A percentile compares a stretch with the other conserved stretches of the same genome.
Evolutionary conservation across 2,888 invertebrate species (phyloP).

Genomic region (Synergus itoensis): DNA sequence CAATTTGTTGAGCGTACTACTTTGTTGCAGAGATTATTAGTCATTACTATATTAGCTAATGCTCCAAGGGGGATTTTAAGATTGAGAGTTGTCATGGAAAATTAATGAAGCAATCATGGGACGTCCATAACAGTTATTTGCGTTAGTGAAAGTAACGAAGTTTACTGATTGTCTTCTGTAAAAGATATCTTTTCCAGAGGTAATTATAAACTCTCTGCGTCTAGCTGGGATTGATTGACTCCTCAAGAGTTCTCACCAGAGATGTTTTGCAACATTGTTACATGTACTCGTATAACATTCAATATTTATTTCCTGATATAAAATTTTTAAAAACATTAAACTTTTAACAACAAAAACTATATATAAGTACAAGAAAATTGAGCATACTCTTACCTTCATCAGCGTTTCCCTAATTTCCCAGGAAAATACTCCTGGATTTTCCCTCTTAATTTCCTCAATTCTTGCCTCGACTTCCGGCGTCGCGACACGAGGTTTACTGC

Average conservation of each 20-base stretch:
- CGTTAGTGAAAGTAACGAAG: conserved; percentile 30
- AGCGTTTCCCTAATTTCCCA: conserved; percentile 87
- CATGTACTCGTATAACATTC: background rate
- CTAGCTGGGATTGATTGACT: conserved; percentile 32
- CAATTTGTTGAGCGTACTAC: background rate
- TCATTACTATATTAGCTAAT: conserved; percentile 5
- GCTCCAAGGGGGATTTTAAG: background rate
- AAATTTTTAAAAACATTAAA: no score
- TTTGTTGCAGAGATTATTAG: conserved; percentile 12
- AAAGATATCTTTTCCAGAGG: conserved; percentile 27
- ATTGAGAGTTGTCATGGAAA: conserved; percentile 29
- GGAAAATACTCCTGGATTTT: conserved; percentile 87
- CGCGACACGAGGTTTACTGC: conserved; percentile 87
- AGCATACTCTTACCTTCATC: conserved; percentile 83
- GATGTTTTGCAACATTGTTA: conserved; percentile 29
- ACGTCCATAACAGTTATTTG: conserved; percentile 34
- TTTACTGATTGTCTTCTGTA: conserved; percentile 22
- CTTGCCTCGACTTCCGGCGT: conserved; percentile 86
- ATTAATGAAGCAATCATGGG: conserved; percentile 37
- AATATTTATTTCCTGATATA: conserved; percentile 18
- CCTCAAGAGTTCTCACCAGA: conserved; percentile 15
- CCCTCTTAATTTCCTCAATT: conserved; percentile 86
- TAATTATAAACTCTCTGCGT: conserved; percentile 30
- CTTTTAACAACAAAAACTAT: background rate
- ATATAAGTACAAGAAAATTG: background rate